Evolutionary conservation across 2,113 vertebrate genomes (phyloP).

Genomic region (Rhodinocichla rosea): DNA sequence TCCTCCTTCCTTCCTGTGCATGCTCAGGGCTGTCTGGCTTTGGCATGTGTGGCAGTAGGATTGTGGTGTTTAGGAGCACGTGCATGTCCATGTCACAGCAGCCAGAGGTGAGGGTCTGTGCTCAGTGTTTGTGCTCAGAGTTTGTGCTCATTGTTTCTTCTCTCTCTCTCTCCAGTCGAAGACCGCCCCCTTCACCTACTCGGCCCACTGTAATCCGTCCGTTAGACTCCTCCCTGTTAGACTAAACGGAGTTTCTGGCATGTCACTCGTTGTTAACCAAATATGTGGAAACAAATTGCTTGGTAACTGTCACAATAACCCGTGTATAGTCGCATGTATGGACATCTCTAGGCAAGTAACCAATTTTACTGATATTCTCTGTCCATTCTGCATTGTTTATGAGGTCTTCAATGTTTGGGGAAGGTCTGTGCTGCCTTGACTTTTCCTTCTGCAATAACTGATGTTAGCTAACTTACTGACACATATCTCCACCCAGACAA

Average conservation of each 20-base stretch:
- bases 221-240: slow-evolving; percentile 78
- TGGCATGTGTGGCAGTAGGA: accelerated
- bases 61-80: not conserved
- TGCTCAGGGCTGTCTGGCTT: not conserved
- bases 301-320: slow-evolving; percentile 66
- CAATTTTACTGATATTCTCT: slow-evolving; percentile 56
- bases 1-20: not conserved
- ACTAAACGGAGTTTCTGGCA: slow-evolving; percentile 73
- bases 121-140: no score
- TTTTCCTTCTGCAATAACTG: slow-evolving; percentile 39
- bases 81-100: not conserved
- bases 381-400: slow-evolving; percentile 51
- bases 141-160: slow-evolving; percentile 27
- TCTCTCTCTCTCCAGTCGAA: slow-evolving; percentile 77
- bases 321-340: slow-evolving; percentile 72
- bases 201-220: slow-evolving; percentile 78
- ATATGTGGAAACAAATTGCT: slow-evolving; percentile 48
- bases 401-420: slow-evolving; percentile 44
- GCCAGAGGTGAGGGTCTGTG: not conserved
- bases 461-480: slow-evolving; percentile 44
- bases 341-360: slow-evolving; percentile 76
- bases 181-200: slow-evolving; percentile 81
- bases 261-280: slow-evolving; percentile 71
- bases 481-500: slow-evolving; percentile 9
- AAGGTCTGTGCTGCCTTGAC: slow-evolving; percentile 46